Evolutionary conservation across 2,797 vertebrate species (phyloP).

Genomic region (Naso thynnoides): DNA sequence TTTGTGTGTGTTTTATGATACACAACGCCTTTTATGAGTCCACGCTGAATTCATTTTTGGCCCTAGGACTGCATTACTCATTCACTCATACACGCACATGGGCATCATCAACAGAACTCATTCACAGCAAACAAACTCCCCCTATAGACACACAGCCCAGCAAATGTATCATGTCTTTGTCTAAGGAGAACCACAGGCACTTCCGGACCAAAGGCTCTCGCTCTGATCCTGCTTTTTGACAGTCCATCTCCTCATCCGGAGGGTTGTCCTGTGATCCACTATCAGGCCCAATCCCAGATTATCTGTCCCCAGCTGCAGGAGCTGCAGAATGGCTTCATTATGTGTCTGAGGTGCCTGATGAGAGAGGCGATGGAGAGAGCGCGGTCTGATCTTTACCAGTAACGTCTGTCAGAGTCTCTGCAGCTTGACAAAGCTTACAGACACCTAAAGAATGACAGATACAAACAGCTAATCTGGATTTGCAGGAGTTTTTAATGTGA

Average conservation of each 20-base stretch:
- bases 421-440: neutral
- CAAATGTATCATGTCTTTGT: constrained; percentile 75
- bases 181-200: constrained; percentile 49
- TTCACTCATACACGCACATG: constrained; percentile 42
- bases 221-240: constrained; percentile 61
- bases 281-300: constrained; percentile 63
- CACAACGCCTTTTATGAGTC: constrained; percentile 47
- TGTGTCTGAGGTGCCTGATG: constrained; percentile 61
- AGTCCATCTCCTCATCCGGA: constrained; percentile 70
- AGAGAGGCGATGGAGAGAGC: constrained; percentile 52
- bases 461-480: neutral
- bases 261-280: constrained; percentile 62
- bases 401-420: constrained; percentile 34
- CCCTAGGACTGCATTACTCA: constrained; percentile 56
- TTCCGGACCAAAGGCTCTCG: constrained; percentile 47
- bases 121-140: constrained; percentile 59
- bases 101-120: constrained; percentile 51
- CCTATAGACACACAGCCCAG: constrained; percentile 26
- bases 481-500: neutral
- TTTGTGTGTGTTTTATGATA: constrained; percentile 49
- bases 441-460: neutral
- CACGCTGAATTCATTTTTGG: constrained; percentile 52
- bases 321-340: constrained; percentile 77
- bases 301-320: constrained; percentile 75
- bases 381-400: constrained; percentile 49